Base-by-base conservation (phyloP, 23 tunicate genomes). In the Pegea sp. region DNA sequence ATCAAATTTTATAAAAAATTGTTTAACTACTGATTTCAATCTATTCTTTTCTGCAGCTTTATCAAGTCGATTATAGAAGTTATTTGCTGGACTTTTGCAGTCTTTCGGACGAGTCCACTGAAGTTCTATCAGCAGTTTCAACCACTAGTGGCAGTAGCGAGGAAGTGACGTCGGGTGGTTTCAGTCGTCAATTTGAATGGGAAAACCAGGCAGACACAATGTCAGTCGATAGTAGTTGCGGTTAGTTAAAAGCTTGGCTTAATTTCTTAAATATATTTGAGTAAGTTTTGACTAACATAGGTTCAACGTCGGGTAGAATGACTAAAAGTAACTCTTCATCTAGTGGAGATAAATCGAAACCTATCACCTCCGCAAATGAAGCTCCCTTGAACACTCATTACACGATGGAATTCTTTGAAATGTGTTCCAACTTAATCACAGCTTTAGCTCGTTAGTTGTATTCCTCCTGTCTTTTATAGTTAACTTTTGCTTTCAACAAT, bases 381-480 rank as follows among this genome's bases (percentile, higher is more conserved):
- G 26, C 24, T 21, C 66, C 66, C 7, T 44, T 56, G 4, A 44
- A 62, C 32, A 58, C 70, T 48, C 98, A 89, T 46, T 79, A 77
- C 75, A 89, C 98, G 19, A 89, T 89, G 98, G 98, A 89, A 67
- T 89, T 89, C 62, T 89, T 89, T 31, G 98, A 89, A 57, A 89
- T 77, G 90, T 89, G 98, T 49, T 89, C 98, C 16, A 89, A 75
- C 31, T 75, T 89, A 46, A 89, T 89, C 53, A 89, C 76, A 13
- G 70, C 84, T 44, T 44, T 86, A 43, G 87, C 96, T 20, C 48
- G 84, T 53, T 79, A 64, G 46, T 50, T 16, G 13, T 38, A 11
- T 38, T 38, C 46, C n/a, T n/a, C n/a, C n/a, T n/a, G n/a, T n/a
- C n/a, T n/a, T n/a, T n/a, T n/a, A n/a, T n/a, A n/a, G n/a, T n/a